phyloP scores from a whole-genome alignment of 2,113 vertebrate genomes.

The Protobothrops flavoviridis region DNA sequence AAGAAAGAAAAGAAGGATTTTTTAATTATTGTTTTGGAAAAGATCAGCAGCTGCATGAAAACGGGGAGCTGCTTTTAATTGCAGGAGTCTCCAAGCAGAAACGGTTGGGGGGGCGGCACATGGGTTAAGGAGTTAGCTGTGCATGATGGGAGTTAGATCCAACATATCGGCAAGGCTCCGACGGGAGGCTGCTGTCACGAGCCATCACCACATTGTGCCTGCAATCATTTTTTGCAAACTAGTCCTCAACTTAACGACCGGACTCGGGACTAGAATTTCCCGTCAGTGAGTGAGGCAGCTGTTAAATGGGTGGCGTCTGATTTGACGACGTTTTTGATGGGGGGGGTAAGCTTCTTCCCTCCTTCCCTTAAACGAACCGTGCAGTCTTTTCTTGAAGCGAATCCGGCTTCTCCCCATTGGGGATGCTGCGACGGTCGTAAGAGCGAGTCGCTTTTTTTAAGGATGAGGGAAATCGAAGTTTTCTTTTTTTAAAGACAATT shows the following conservation, averaged over 20 bases:
- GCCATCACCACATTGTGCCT: not conserved
- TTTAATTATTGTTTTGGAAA: not conserved
- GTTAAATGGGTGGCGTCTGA: not conserved
- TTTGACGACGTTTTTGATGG: too few relatives aligned
- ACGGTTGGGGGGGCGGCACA: not conserved
- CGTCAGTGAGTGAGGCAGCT: not conserved
- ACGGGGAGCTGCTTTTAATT: not conserved
- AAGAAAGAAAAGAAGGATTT: not conserved
- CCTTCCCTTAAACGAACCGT: not conserved
- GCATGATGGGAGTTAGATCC: not conserved
- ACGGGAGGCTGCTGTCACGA: not conserved
- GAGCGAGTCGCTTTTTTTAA: not conserved
- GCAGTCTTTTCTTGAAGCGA: too few relatives aligned
- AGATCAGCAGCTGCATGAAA: not conserved
- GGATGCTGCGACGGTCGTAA: not conserved
- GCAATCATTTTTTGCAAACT: not conserved
- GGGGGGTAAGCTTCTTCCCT: not conserved
- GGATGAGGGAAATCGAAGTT: not conserved
- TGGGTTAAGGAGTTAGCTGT: not conserved
- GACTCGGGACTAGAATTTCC: not conserved
- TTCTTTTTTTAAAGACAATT: too few relatives aligned
- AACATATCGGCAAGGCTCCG: not conserved
- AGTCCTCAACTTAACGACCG: not conserved
- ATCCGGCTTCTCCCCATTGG: too few relatives aligned
- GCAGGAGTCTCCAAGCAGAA: too few relatives aligned